Percentiles rank a stretch among this genome's conserved stretches.
phyloP scores from a whole-genome alignment of 2,113 vertebrate genomes.

The Cyphomyrus discorhynchus region DNA sequence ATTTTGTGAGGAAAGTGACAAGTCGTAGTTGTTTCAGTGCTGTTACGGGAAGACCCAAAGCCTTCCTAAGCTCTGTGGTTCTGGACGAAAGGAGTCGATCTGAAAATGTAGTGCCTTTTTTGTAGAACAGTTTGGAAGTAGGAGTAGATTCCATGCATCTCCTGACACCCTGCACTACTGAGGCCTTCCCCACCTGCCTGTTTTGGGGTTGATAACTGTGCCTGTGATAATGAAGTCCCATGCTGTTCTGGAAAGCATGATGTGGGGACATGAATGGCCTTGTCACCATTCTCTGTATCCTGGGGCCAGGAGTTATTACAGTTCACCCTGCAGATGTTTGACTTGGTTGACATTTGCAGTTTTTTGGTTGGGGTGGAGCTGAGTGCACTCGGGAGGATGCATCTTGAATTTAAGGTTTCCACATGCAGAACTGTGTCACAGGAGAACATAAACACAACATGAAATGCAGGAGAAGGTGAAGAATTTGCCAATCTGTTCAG shows the following conservation, averaged over 20 bases:
- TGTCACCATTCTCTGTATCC: neutral
- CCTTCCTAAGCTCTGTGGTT: neutral
- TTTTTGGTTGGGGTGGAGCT: neutral
- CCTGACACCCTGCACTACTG: neutral
- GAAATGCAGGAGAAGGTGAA: neutral
- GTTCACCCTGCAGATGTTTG: neutral
- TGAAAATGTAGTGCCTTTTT: neutral
- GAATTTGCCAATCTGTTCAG: neutral
- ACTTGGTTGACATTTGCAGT: neutral
- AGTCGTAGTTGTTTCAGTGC: neutral
- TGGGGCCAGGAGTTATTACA: neutral
- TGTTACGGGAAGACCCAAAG: neutral
- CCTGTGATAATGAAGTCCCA: neutral
- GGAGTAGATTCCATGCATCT: neutral
- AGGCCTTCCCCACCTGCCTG: neutral
- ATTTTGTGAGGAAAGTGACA: neutral
- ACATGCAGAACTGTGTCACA: neutral
- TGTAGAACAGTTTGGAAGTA: neutral
- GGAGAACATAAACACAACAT: neutral
- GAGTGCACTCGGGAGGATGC: neutral
- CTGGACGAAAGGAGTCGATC: neutral
- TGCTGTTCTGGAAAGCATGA: neutral
- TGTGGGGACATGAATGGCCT: neutral
- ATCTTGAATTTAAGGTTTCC: neutral
- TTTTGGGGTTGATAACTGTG: neutral